Conservation (phyloP, 2,113 vertebrate genomes). For the Myiopsitta monachus region DNA sequence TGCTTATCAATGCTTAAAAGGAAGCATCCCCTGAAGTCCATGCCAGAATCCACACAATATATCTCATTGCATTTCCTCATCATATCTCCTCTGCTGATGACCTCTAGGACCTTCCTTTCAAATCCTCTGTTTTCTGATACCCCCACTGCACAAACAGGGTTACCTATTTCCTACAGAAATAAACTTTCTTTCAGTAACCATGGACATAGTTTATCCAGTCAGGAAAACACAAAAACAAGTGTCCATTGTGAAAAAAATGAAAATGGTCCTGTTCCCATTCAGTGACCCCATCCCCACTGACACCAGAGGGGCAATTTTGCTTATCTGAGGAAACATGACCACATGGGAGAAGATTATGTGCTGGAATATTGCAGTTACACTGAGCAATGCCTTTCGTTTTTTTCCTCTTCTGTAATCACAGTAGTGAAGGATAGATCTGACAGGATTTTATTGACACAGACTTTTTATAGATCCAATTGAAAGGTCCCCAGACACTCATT, state of each 20-base stretch:
- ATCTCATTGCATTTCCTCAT: constrained; percentile 59
- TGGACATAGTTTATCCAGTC: constrained; percentile 56
- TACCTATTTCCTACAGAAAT: constrained; percentile 68
- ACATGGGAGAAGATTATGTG: constrained; percentile 56
- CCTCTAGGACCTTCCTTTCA: constrained; percentile 52
- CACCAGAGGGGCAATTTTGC: constrained; percentile 37
- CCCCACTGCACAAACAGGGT: constrained; percentile 52
- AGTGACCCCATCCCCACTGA: constrained; percentile 39
- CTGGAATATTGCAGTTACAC: constrained; percentile 61
- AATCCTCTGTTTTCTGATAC: constrained; percentile 47
- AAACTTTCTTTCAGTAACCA: constrained; percentile 67
- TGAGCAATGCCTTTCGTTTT: constrained; percentile 52
- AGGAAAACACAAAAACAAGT: constrained; percentile 67
- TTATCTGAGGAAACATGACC: constrained; percentile 69
- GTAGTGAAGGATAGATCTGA: constrained; percentile 53
- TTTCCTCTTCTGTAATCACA: constrained; percentile 48
- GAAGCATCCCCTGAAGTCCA: constrained; percentile 54
- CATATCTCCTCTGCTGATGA: constrained; percentile 57
- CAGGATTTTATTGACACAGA: constrained; percentile 65
- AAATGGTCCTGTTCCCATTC: constrained; percentile 27
- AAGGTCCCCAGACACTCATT: constrained; percentile 63
- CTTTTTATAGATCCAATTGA: constrained; percentile 69
- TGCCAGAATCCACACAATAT: constrained; percentile 58
- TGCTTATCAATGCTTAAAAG: constrained; percentile 11
- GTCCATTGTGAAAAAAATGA: constrained; percentile 42